Percentiles rank a stretch among this genome's conserved stretches.
These are phyloP conservation scores for Choristoneura rosaceana DNA, from an alignment of 2,888 invertebrate species.

Conservation along the genomic window DNA sequence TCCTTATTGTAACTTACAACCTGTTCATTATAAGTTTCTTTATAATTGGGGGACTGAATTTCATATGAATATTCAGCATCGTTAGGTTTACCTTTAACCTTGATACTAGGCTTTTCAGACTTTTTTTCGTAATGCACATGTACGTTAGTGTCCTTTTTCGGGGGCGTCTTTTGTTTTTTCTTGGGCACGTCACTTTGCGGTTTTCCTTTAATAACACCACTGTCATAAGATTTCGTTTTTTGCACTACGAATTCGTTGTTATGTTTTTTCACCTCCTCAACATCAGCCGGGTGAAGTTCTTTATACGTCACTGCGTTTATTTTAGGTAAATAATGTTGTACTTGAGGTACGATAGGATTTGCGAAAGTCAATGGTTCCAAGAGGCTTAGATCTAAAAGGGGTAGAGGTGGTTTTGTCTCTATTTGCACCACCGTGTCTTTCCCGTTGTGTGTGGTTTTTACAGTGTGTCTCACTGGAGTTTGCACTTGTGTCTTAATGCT, in stretches of 20 bases:
- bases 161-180: slow-evolving; percentile 61
- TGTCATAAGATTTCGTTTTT: slow-evolving; percentile 67
- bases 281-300: slow-evolving; percentile 60
- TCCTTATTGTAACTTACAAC: slow-evolving; percentile 73
- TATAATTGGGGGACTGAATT: slow-evolving; percentile 72
- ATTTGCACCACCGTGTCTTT: slow-evolving; percentile 69
- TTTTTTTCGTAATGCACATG: slow-evolving; percentile 57
- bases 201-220: slow-evolving; percentile 56
- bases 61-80: slow-evolving; percentile 73
- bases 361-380: slow-evolving; percentile 76
- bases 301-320: slow-evolving; percentile 69
- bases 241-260: slow-evolving; percentile 64
- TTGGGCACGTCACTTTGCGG: slow-evolving; percentile 56
- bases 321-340: slow-evolving; percentile 78
- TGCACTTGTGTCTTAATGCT: slow-evolving; percentile 47
- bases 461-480: slow-evolving; percentile 54
- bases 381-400: slow-evolving; percentile 72
- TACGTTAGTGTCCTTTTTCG: slow-evolving; percentile 53
- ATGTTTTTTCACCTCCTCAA: slow-evolving; percentile 60
- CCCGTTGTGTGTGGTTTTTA: slow-evolving; percentile 70
- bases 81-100: slow-evolving; percentile 58
- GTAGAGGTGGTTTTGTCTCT: slow-evolving; percentile 69
- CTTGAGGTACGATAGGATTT: slow-evolving; percentile 79
- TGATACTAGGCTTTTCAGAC: slow-evolving; percentile 58
- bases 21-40: slow-evolving; percentile 74